Conservation (phyloP, 2,797 vertebrate species). For the Ibycter americanus region DNA sequence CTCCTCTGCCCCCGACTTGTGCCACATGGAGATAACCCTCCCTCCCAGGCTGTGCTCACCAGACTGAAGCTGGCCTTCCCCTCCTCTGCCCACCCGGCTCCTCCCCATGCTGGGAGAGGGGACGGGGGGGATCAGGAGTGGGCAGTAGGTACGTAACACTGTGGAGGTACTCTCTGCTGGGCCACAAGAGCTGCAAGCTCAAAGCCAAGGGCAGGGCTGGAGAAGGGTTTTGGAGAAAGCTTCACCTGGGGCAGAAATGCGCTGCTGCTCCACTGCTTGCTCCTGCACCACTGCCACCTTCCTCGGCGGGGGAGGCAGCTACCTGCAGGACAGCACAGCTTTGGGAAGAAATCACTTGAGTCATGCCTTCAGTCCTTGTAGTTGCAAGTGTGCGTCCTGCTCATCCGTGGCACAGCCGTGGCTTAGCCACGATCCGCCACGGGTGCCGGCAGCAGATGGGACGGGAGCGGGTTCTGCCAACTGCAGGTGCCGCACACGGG, state of each 20-base stretch:
- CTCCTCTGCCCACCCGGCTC: fast-evolving
- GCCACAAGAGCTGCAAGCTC: neutral
- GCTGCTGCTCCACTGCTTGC: neutral
- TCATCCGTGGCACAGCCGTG: neutral
- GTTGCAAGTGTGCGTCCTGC: fast-evolving
- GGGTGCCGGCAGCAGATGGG: neutral
- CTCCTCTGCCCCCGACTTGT: neutral
- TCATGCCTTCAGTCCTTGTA: neutral
- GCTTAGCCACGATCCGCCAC: fast-evolving
- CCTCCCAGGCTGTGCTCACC: neutral
- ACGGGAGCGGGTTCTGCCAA: neutral
- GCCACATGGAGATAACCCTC: neutral
- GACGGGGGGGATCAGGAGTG: neutral
- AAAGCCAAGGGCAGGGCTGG: neutral
- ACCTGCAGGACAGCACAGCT: neutral
- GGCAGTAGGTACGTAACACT: neutral
- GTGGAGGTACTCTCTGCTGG: neutral
- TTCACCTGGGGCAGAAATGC: neutral
- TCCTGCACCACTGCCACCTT: neutral
- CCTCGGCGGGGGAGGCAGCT: neutral
- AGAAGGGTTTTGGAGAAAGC: neutral
- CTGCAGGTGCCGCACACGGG: neutral
- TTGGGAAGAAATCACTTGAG: neutral
- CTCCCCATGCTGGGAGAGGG: neutral
- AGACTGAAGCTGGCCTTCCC: neutral